Conservation (phyloP, 1,140 invertebrate species). For the Drosophila setifemur region DNA sequence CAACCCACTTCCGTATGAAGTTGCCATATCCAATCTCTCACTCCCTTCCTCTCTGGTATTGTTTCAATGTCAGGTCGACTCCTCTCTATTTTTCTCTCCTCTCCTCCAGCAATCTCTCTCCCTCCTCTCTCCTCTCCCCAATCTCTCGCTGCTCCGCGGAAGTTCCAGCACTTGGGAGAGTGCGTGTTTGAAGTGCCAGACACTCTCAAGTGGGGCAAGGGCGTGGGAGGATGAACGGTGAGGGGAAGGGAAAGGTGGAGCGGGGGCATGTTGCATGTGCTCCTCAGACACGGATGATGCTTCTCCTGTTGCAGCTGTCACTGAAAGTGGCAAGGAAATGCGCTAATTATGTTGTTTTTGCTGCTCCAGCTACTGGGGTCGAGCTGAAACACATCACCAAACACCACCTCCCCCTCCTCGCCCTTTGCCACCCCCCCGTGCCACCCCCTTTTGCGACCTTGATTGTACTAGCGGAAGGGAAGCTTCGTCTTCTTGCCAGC, state of each 20-base stretch:
- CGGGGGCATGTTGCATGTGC: constrained; percentile 15
- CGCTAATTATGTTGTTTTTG: constrained; percentile 71
- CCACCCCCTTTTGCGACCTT: constrained; percentile 49
- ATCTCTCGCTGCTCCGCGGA: constrained; percentile 11
- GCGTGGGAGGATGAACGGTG: background rate
- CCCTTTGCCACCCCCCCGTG: background rate
- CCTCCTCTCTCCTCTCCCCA: background rate
- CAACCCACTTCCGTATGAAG: too few species aligned
- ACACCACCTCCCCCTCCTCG: background rate
- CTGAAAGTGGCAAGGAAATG: constrained; percentile 61
- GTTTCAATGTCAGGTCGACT: constrained; percentile 79
- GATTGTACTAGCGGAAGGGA: constrained; percentile 26
- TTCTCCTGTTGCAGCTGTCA: constrained; percentile 45
- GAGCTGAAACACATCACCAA: too few species aligned
- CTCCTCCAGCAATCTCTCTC: constrained; percentile 5
- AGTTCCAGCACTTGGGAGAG: constrained; percentile 24
- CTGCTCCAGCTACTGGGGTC: constrained; percentile 9
- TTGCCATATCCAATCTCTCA: too few species aligned
- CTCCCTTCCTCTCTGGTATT: constrained; percentile 50
- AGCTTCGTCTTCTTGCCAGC: background rate
- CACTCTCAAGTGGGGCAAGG: constrained; percentile 32
- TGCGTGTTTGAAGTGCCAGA: constrained; percentile 54
- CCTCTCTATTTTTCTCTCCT: background rate
- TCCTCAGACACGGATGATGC: constrained; percentile 55
- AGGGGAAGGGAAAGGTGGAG: background rate